Evolutionary conservation across 1,140 invertebrate species (phyloP), one percentile per base, ranked within the genome.

Genomic region (Sarcophaga peregrina): DNA sequence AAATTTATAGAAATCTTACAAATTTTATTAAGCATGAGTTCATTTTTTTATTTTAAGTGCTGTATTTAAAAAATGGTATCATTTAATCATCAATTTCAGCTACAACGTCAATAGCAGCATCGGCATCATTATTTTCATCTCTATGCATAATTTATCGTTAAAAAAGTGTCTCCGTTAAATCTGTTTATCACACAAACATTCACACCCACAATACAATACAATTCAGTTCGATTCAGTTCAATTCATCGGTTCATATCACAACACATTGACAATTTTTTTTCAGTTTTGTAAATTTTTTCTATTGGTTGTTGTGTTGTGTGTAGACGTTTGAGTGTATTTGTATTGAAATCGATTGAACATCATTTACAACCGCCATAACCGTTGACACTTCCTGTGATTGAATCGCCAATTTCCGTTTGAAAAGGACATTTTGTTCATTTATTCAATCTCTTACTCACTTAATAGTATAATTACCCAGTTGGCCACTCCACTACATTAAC

Each of bases 61-160:
- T 20, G 9, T 8, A 68, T 7, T n/a, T n/a, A 62, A 8, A 50
- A 78, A 78, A 78, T 48, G 50, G 75, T 78, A 78, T 78, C 75
- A 78, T 78, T 78, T 78, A 78, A 78, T 78, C 75, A 78, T 78
- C 75, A 78, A 17, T 78, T 78, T 50, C 75, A 78, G n/a, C 75
- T n/a, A 17, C 73, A 74, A 20, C 20, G 62, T 72, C 62, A 72
- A 37, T 72, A 20, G 62, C 75, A n/a, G 11, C 75, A 78, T 25
- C 47, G 47, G 47, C 75, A 25, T 78, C 37, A 46, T 47, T 73
- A 45, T 52, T 48, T 45, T 50, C n/a, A 47, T 78, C 75, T 78
- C 75, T 78, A 78, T 78, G 75, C 75, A 78, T 78, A 78, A 78
- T 78, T 78, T 78, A 78, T 78, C 75, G 75, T 78, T 78, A 78